Base-by-base conservation (phyloP, 1,140 invertebrate species). In the Trissolcus basalis region DNA sequence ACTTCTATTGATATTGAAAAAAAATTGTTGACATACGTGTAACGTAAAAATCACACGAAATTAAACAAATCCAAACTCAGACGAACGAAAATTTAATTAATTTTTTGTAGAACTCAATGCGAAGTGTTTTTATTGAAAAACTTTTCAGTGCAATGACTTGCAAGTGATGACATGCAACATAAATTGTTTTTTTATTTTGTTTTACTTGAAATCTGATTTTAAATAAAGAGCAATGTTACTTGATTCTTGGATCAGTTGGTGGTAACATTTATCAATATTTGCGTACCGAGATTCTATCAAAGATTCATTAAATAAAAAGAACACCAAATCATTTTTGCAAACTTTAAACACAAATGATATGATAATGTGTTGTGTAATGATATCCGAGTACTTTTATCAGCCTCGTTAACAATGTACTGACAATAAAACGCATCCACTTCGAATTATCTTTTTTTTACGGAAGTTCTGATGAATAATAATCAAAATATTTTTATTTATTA, bases 201-300 rank as follows among this genome's bases (percentile, higher is more conserved):
- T 53, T 65, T 10, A 41, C 13, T 49, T 53, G 59, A 55, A 73
- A 54, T 43, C 33, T 44, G 50, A 39, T 63, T 35, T 45, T 5
- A 11, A 45, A 11, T 47, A 65, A 59, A 65, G 12, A 12, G 44
- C 60, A 41, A 27, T 14, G 32, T 73, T 53, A 65, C 13, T 73
- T 65, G 48, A 63, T 47, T 14, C 65, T 65, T 61, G 58, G 60
- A 44, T 65, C 70, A 36, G 70, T 73, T 65, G 61, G 61, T 73
- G 70, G 70, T 73, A 27, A 73, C 33, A 64, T 35, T 65, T 33
- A 44, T 44, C 56, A 73, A 73, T 73, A 73, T 73, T 73, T 73
- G 56, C 32, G 61, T 67, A 60, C 45, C 61, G 61, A 44, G 61
- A 61, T 67, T 73, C 41, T 55, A 65, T 60, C 27, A 50, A 67